These are phyloP conservation scores for Ceratina japonica DNA, from an alignment of 1,140 invertebrate species.

Conservation along the genomic window DNA sequence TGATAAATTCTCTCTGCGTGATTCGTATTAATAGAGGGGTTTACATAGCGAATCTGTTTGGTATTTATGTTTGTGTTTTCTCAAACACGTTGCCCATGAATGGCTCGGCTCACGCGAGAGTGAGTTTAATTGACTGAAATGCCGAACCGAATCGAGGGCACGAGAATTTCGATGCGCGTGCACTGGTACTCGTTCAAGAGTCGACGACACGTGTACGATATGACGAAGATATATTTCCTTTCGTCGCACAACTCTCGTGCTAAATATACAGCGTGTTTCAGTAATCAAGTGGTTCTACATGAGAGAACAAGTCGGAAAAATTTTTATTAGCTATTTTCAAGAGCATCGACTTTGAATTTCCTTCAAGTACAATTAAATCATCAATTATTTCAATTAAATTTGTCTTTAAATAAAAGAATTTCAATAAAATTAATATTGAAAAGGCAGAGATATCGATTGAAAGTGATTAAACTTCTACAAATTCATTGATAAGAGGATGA, in stretches of 20 bases:
- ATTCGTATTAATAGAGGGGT: neutral
- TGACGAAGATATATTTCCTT: neutral
- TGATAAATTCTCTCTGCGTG: conserved; percentile 23
- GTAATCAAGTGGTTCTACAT: neutral
- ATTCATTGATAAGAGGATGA: too few relatives aligned
- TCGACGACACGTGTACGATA: conserved; percentile 9
- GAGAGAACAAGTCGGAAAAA: neutral
- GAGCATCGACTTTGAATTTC: too few relatives aligned
- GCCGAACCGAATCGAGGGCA: conserved; percentile 31
- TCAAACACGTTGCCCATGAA: conserved; percentile 20
- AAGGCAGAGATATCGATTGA: too few relatives aligned
- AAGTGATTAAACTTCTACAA: too few relatives aligned
- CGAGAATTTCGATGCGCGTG: conserved; percentile 7
- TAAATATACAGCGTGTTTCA: neutral
- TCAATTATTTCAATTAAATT: too few relatives aligned
- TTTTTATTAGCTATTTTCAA: neutral
- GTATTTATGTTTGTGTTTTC: neutral
- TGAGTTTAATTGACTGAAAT: conserved; percentile 61
- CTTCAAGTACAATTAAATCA: too few relatives aligned
- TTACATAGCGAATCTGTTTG: neutral
- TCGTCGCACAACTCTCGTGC: neutral
- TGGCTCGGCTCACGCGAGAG: conserved; percentile 17
- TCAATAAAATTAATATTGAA: too few relatives aligned
- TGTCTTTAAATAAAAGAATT: too few relatives aligned
- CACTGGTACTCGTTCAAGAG: neutral